These are phyloP conservation scores for Takifugu bimaculatus DNA, from an alignment of 2,113 vertebrate genomes.

Conservation along the genomic window DNA sequence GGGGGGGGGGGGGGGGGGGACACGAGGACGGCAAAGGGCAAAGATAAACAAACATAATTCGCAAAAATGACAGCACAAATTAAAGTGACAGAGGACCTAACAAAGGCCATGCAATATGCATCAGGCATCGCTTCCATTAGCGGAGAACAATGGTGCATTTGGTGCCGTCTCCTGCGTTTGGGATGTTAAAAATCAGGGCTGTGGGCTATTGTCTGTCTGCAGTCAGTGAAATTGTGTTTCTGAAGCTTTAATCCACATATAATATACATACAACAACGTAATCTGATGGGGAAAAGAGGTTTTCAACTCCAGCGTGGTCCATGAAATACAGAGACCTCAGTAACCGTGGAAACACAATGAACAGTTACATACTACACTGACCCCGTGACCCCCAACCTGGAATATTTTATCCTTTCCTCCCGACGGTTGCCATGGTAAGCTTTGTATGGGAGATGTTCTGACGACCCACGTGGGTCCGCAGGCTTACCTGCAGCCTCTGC, in stretches of 20 bases:
- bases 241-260: neutral
- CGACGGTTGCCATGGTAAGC: too few species aligned
- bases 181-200: neutral
- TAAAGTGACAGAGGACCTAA: constrained; percentile 35
- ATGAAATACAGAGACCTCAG: too few species aligned
- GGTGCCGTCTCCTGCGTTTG: constrained; percentile 3
- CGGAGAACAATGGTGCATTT: constrained; percentile 34
- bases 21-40: constrained; percentile 38
- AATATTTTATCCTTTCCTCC: too few species aligned
- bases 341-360: too few species aligned
- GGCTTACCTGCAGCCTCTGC: constrained; percentile 84
- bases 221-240: neutral
- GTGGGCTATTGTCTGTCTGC: neutral
- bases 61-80: constrained; percentile 23
- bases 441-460: too few species aligned
- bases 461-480: neutral
- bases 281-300: neutral
- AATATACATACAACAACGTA: neutral
- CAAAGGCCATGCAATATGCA: constrained; percentile 43
- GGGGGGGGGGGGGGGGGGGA: constrained; percentile 3
- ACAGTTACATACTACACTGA: too few species aligned
- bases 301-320: too few species aligned
- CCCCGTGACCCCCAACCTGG: too few species aligned
- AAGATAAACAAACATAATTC: constrained; percentile 41
- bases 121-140: constrained; percentile 26